Percentiles rank a stretch among this genome's conserved stretches.
Evolutionary conservation across 2,113 vertebrate genomes (phyloP).

Genomic region (Pomatorhinus ruficollis): DNA sequence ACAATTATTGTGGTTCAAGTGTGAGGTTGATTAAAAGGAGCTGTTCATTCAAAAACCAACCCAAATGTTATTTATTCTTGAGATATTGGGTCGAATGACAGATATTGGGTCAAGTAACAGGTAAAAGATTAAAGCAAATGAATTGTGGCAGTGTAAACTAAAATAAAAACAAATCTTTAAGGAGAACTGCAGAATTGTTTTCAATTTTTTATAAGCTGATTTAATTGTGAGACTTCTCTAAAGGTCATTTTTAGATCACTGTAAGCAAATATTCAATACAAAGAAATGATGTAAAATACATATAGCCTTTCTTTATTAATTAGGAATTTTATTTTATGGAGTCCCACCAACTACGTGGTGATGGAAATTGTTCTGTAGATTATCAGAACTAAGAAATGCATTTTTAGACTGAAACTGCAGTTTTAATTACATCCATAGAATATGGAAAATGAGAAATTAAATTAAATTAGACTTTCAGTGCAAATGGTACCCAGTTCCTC

Average conservation of each 20-base stretch:
- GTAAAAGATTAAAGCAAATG: conserved; percentile 4
- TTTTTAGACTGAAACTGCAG: not conserved
- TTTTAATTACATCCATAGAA: not conserved
- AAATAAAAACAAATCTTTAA: not conserved
- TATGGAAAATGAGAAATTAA: not conserved
- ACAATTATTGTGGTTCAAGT: not conserved
- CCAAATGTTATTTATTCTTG: not conserved
- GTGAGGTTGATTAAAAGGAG: conserved; percentile 26
- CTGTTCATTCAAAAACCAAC: not conserved
- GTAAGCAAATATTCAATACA: not conserved
- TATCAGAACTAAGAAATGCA: not conserved
- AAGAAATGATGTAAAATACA: not conserved
- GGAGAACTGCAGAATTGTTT: not conserved
- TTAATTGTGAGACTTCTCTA: not conserved
- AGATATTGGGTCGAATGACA: not conserved
- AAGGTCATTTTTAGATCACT: not conserved
- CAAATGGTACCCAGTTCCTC: not conserved
- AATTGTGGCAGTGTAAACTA: not conserved
- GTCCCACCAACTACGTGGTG: accelerated
- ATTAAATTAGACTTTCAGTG: not conserved
- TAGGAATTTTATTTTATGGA: not conserved
- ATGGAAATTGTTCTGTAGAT: not conserved
- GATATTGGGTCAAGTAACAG: not conserved
- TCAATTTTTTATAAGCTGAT: not conserved
- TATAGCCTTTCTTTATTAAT: not conserved